Conservation (phyloP, 2,113 vertebrate species). For the Indri indri region DNA sequence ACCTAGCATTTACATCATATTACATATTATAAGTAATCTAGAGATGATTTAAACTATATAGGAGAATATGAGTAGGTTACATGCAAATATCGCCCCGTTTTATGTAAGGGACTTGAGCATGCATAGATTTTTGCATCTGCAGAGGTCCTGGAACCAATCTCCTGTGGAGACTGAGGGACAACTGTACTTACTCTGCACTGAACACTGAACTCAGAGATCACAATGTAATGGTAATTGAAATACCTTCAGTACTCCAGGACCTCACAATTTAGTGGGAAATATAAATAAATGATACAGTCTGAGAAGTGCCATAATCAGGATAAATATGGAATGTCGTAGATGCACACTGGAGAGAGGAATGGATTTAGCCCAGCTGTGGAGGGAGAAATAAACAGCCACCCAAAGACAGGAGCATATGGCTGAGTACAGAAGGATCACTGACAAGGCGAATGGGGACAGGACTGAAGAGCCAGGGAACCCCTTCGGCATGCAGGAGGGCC, state of each 20-base stretch:
- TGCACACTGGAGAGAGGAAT: not conserved
- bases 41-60: not conserved
- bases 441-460: accelerated
- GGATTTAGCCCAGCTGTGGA: not conserved
- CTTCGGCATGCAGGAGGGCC: accelerated
- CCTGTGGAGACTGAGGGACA: not conserved
- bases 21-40: not conserved
- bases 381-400: not conserved
- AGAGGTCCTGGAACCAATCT: not conserved
- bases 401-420: not conserved
- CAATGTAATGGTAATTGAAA: not conserved
- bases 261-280: not conserved
- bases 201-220: not conserved
- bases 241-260: not conserved
- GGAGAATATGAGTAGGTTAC: not conserved
- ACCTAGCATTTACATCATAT: not conserved
- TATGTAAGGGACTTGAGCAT: not conserved
- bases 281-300: not conserved
- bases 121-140: not conserved
- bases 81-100: not conserved
- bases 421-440: not conserved
- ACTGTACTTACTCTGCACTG: not conserved
- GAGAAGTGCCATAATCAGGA: not conserved
- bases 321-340: not conserved
- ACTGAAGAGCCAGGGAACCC: not conserved